Evolutionary conservation across 1,140 invertebrate species (phyloP).

Genomic region (Drosophila melanica): DNA sequence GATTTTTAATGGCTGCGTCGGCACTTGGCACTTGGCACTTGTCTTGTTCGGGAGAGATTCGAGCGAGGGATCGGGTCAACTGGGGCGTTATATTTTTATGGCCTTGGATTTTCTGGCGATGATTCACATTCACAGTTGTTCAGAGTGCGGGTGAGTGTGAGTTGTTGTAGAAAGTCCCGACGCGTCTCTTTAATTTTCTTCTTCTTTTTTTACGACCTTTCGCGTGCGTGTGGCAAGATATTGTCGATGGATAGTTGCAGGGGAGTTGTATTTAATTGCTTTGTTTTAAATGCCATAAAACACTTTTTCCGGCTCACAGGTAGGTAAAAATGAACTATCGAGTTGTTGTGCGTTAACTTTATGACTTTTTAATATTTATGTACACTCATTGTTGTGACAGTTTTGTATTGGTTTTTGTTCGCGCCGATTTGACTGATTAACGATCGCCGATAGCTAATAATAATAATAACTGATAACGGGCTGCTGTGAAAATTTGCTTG

Average conservation of each 20-base stretch:
- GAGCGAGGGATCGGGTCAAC: conserved; percentile 41
- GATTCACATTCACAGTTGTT: conserved; percentile 39
- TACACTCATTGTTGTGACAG: conserved; percentile 47
- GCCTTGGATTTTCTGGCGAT: conserved; percentile 37
- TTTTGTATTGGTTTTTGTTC: conserved; percentile 44
- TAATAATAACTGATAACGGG: conserved; percentile 28
- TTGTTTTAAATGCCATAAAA: conserved; percentile 78
- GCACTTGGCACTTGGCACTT: conserved; percentile 49
- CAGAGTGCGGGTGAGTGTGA: conserved; percentile 18
- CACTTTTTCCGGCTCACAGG: conserved; percentile 41
- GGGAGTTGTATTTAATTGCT: conserved; percentile 73
- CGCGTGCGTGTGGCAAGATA: conserved; percentile 43
- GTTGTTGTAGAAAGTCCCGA: conserved; percentile 29
- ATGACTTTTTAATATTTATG: conserved; percentile 81
- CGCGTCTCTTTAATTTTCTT: conserved; percentile 17
- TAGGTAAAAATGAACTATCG: conserved; percentile 37
- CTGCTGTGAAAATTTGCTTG: conserved; percentile 29
- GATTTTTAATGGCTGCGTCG: conserved; percentile 71
- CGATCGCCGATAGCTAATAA: conserved; percentile 15
- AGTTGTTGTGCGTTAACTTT: conserved; percentile 69
- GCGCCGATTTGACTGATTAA: conserved; percentile 27
- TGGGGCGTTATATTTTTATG: conserved; percentile 45
- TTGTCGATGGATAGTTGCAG: conserved; percentile 17
- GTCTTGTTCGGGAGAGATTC: conserved; percentile 14
- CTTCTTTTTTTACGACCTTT: conserved; percentile 39